Conservation (phyloP, 2,113 vertebrate genomes). For the Hemicordylus capensis region DNA sequence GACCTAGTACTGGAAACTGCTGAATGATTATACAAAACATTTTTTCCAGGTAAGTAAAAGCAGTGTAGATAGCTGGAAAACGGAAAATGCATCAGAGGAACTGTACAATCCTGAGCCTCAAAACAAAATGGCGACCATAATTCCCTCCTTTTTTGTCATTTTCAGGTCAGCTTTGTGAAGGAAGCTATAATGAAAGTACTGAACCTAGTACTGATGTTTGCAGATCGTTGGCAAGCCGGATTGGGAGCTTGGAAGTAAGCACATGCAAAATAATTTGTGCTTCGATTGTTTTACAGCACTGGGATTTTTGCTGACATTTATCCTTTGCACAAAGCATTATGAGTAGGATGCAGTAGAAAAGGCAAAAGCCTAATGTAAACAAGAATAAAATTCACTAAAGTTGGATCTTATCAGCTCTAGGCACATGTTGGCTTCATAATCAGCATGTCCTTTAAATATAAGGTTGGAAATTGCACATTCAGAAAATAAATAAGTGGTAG, state of each 20-base stretch:
- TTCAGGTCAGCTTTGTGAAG: conserved; percentile 96
- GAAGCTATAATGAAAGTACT: conserved; percentile 99
- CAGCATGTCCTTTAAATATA: conserved; percentile 5
- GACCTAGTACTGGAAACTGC: not conserved
- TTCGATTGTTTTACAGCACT: conserved; percentile 10
- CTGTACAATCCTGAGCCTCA: not conserved
- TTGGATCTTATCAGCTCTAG: not conserved
- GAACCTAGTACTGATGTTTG: conserved; percentile 96
- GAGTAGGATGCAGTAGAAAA: not conserved
- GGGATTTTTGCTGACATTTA: not conserved
- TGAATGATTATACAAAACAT: not conserved
- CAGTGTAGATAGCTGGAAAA: not conserved
- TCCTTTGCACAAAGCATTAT: not conserved
- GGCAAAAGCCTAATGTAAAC: not conserved
- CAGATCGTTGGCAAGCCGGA: conserved; percentile 95
- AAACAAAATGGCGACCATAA: not conserved
- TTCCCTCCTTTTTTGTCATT: conserved; percentile 23
- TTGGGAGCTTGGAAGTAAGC: conserved; percentile 95
- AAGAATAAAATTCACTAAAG: conserved; percentile 1
- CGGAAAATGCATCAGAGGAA: not conserved
- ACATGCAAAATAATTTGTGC: not conserved
- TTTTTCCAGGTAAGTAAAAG: not conserved
- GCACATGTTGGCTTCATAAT: not conserved
- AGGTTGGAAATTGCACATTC: not conserved
- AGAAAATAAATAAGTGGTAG: not conserved